Base-by-base conservation (phyloP, 2,113 vertebrate species). In the Neoarius graeffei region DNA sequence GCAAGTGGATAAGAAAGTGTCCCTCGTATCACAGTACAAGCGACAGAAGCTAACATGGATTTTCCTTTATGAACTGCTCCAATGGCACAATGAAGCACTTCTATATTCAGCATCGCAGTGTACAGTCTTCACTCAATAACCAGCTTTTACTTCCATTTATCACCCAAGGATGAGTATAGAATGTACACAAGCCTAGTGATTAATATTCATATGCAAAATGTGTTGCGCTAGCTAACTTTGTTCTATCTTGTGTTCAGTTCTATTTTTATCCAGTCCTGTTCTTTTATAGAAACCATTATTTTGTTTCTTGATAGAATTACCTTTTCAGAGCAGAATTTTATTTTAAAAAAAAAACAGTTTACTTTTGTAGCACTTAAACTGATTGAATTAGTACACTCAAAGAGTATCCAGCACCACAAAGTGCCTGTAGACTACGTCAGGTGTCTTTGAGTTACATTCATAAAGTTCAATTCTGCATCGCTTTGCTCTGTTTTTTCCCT, bases 351-450 rank as follows among this genome's bases (percentile, higher is more conserved):
- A 84, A 92, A 81, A 83, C 88, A 90, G 74, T 89, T 89, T 95
- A 92, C 79, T 94, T 94, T 94, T 93, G 91, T 94, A 96, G 95
- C 94, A 94, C 94, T 95, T 95, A 93, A 90, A 87, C 91, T 93
- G 92, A 93, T 91, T 91, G 93, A 91, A 92, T 93, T 90, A 92
- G 90, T 92, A 92, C 93, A 93, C 92, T 94, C 93, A 94, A 91
- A 93, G 93, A 94, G 94, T 93, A 93, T 89, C 91, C 89, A 92
- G 88, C 90, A 93, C 92, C 93, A 94, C 91, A 95, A 91, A 96
- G 95, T 96, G 95, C 95, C 95, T 96, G 95, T 94, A 91, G 93
- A 93, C 93, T 93, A 91, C 85, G 89, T 94, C 93, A 91, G 90
- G 89, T 92, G 84, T 93, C 87, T 93, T 93, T 93, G 84, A 83